Evolutionary conservation across 2,113 vertebrate species (phyloP).

Genomic region (Phaetusa simplex): DNA sequence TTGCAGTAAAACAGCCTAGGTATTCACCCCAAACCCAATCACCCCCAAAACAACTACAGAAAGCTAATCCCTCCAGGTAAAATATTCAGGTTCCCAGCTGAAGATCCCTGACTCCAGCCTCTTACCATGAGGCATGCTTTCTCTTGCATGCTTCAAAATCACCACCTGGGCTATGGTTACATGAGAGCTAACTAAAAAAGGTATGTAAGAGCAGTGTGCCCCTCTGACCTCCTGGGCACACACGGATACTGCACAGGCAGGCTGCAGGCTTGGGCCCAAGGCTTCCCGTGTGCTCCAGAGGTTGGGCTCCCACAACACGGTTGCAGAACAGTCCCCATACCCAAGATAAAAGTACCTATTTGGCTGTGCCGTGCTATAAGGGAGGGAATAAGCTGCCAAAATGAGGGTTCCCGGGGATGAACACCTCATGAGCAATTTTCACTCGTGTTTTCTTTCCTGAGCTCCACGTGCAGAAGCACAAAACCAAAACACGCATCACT

Average conservation of each 20-base stretch:
- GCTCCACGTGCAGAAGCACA: background rate
- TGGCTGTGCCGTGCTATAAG: background rate
- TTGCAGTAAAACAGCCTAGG: background rate
- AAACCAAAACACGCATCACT: fast-evolving
- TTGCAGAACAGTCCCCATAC: background rate
- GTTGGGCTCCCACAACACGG: background rate
- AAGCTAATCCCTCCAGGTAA: background rate
- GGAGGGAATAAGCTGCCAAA: background rate
- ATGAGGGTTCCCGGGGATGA: background rate
- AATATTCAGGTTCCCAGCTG: background rate
- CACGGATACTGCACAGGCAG: background rate
- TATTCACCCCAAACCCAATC: background rate
- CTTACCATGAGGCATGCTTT: background rate
- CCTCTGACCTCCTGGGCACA: background rate
- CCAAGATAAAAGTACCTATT: background rate
- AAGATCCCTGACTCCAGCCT: background rate
- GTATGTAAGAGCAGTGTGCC: fast-evolving
- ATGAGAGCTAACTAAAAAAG: fast-evolving
- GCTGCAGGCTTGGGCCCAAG: background rate
- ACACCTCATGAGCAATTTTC: background rate
- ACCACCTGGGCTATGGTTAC: background rate
- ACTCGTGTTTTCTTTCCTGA: background rate
- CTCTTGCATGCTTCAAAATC: background rate
- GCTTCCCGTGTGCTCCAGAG: background rate
- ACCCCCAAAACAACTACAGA: background rate